Evolutionary conservation across 2,797 vertebrate genomes (phyloP).

Genomic region (Rhodeus uyekii): DNA sequence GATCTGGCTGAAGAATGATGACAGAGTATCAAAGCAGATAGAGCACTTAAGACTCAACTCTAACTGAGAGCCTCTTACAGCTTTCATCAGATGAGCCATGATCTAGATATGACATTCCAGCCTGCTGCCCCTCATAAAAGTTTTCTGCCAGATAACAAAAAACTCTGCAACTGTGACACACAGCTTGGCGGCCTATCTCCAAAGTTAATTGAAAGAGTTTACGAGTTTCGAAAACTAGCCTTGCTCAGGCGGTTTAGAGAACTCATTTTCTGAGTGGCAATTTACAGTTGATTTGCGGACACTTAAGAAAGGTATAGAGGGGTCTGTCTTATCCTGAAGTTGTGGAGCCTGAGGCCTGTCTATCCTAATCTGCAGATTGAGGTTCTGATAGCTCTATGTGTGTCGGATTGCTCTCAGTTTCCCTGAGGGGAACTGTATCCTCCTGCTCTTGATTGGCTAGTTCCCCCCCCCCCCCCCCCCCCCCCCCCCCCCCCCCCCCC

Average conservation of each 20-base stretch:
- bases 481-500: background rate
- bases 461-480: background rate
- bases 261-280: conserved; percentile 57
- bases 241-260: conserved; percentile 31
- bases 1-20: conserved; percentile 42
- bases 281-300: conserved; percentile 61
- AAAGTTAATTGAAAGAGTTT: conserved; percentile 55
- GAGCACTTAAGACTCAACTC: conserved; percentile 47
- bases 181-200: conserved; percentile 12
- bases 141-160: conserved; percentile 16
- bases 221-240: conserved; percentile 36
- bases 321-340: conserved; percentile 36
- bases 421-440: conserved; percentile 13
- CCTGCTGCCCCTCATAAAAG: conserved; percentile 7
- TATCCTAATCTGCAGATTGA: conserved; percentile 54
- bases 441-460: too few relatives aligned
- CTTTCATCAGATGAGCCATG: conserved; percentile 32
- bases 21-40: conserved; percentile 45
- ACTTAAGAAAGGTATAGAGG: conserved; percentile 46
- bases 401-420: conserved; percentile 50
- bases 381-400: conserved; percentile 53
- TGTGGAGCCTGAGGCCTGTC: conserved; percentile 48
- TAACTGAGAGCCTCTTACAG: conserved; percentile 50
- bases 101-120: conserved; percentile 29
- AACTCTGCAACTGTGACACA: conserved; percentile 18